Evolutionary conservation across 2,888 invertebrate genomes (phyloP), one percentile per base, ranked within the genome.

Genomic region (Drosophila rubida): DNA sequence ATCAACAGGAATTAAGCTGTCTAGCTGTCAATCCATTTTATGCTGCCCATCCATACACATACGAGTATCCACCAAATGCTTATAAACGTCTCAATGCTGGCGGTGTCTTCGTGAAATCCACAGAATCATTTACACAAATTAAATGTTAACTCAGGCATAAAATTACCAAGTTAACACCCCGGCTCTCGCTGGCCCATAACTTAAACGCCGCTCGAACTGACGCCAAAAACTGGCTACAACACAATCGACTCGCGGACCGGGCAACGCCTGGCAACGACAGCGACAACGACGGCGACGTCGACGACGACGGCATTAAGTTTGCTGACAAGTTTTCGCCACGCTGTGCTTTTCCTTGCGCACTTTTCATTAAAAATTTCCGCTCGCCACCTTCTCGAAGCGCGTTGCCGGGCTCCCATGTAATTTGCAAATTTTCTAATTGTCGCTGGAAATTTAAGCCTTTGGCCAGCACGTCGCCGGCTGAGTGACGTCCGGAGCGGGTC

Each of bases 101-200:
- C n/a, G n/a, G n/a, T n/a, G n/a, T n/a, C n/a, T n/a, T n/a, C n/a
- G n/a, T n/a, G n/a, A n/a, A 89, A 80, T 88, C 76, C 67, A 77
- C 75, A 78, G 89, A 88, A 88, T 86, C 87, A 86, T 86, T 86
- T 82, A 73, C 75, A 83, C 75, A 87, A 89, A 87, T 87, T 78
- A 80, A 90, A 86, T 82, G 88, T 82, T 80, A 82, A 76, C 80
- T 89, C 83, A 77, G 81, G 90, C 89, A 85, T 89, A 82, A 89
- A 90, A 90, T 89, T 88, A 90, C 87, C 88, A 89, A 87, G 80
- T 89, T 89, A 87, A 87, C 90, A 90, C 90, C 83, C 86, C 79
- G n/a, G n/a, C 79, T 67, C 69, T 67, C 69, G 62, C 51, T 57
- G 61, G 69, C 27, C 55, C 54, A 69, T 81, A 71, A 75, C 66